Percentiles rank a stretch among this genome's conserved stretches.
Conservation (phyloP, 1,140 invertebrate species). For the Coenobita brevimanus region DNA sequence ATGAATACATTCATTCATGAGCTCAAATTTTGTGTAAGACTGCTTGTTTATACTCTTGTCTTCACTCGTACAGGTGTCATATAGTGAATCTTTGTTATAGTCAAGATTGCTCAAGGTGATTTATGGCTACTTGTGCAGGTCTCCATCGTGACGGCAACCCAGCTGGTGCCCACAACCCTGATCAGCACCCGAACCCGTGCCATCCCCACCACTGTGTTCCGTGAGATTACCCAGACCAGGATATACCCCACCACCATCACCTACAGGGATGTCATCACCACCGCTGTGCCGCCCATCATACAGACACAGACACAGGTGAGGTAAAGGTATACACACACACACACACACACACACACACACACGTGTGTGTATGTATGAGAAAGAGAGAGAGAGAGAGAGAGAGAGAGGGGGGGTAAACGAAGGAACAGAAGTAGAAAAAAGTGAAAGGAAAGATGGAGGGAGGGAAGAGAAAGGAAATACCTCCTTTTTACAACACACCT, state of each 20-base stretch:
- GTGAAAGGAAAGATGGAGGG: background rate
- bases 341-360: no score
- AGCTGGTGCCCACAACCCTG: slow-evolving; percentile 45
- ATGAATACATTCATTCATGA: no score
- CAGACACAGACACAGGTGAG: slow-evolving; percentile 52
- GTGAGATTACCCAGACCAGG: slow-evolving; percentile 46
- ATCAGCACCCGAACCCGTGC: slow-evolving; percentile 53
- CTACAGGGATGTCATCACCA: slow-evolving; percentile 38
- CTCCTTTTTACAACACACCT: no score
- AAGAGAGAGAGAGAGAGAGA: background rate
- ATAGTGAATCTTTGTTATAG: no score
- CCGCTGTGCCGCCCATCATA: slow-evolving; percentile 30
- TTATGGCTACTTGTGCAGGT: no score
- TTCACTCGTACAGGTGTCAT: no score
- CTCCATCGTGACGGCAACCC: slow-evolving; percentile 46
- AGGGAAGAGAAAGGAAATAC: background rate
- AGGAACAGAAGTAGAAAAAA: background rate
- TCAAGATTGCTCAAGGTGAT: no score
- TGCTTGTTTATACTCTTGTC: no score
- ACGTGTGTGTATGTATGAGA: background rate
- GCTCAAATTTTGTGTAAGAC: no score
- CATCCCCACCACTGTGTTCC: slow-evolving; percentile 53
- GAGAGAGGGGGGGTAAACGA: background rate
- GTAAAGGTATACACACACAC: no score
- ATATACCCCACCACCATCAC: slow-evolving; percentile 45